Conservation (phyloP, 2,888 invertebrate genomes). For the Pristionchus mayeri region DNA sequence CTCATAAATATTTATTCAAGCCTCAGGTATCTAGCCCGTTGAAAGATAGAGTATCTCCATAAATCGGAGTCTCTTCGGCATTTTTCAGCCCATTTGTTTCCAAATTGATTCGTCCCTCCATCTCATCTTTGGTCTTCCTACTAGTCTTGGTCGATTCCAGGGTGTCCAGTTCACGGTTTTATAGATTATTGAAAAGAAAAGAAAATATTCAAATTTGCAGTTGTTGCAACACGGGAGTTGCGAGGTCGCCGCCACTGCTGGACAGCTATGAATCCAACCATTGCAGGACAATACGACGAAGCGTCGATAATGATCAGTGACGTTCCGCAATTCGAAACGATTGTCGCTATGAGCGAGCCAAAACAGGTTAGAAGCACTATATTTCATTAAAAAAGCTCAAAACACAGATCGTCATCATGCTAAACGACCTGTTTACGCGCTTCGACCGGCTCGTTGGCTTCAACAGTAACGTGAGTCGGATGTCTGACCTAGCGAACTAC, state of each 20-base stretch:
- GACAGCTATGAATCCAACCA: slow-evolving; percentile 53
- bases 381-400: no score
- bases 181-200: no score
- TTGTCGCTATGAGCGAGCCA: slow-evolving; percentile 73
- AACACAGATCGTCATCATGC: slow-evolving; percentile 62
- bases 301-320: slow-evolving; percentile 76
- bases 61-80: no score
- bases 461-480: not conserved
- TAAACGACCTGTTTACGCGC: slow-evolving; percentile 73
- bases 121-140: no score
- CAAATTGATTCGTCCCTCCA: no score
- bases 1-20: no score
- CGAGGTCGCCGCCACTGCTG: slow-evolving; percentile 71
- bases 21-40: no score
- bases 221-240: slow-evolving; percentile 58
- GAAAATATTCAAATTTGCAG: no score
- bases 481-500: not conserved
- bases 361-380: slow-evolving; percentile 61
- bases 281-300: slow-evolving; percentile 65
- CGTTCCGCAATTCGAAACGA: slow-evolving; percentile 76
- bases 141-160: no score
- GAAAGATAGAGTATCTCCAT: no score
- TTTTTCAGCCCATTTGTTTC: no score
- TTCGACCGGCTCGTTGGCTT: slow-evolving; percentile 64
- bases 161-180: no score